Conservation (phyloP, 1,140 invertebrate genomes). For the Panagrolaimus sp. region DNA sequence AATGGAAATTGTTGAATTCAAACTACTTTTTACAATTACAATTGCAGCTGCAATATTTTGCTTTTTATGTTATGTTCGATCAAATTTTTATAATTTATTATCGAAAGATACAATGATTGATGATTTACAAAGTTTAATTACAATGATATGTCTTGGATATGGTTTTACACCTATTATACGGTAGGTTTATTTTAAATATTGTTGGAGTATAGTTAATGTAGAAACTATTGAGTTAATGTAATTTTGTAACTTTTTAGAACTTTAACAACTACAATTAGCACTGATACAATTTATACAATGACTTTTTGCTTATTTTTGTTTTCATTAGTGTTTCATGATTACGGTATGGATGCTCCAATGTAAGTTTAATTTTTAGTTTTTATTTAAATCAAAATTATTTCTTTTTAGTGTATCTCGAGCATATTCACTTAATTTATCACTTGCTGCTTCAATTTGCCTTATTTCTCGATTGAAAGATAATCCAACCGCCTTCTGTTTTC, state of each 20-base stretch:
- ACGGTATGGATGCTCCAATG: conserved; percentile 72
- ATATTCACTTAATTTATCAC: conserved; percentile 43
- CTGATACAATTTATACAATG: conserved; percentile 89
- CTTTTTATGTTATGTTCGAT: conserved; percentile 19
- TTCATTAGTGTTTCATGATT: conserved; percentile 85
- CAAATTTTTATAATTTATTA: conserved; percentile 23
- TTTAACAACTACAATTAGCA: conserved; percentile 86
- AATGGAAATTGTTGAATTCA: conserved; percentile 62
- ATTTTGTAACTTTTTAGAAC: conserved; percentile 67
- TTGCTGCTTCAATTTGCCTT: conserved; percentile 71
- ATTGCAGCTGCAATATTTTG: conserved; percentile 23
- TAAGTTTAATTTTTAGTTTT: conserved; percentile 46
- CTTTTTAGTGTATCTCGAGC: conserved; percentile 44
- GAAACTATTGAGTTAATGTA: conserved; percentile 18
- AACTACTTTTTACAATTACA: conserved; percentile 59
- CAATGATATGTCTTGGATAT: conserved; percentile 46
- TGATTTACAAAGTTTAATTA: conserved; percentile 35
- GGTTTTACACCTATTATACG: conserved; percentile 54
- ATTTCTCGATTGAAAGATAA: conserved; percentile 74
- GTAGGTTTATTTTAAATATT: too few relatives aligned
- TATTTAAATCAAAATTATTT: background rate
- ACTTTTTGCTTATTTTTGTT: conserved; percentile 77
- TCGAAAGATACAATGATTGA: conserved; percentile 30
- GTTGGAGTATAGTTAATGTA: conserved; percentile 25
- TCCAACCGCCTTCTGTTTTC: conserved; percentile 77